Base-by-base conservation (phyloP, 2,797 vertebrate genomes). In the Ataeniobius toweri region DNA sequence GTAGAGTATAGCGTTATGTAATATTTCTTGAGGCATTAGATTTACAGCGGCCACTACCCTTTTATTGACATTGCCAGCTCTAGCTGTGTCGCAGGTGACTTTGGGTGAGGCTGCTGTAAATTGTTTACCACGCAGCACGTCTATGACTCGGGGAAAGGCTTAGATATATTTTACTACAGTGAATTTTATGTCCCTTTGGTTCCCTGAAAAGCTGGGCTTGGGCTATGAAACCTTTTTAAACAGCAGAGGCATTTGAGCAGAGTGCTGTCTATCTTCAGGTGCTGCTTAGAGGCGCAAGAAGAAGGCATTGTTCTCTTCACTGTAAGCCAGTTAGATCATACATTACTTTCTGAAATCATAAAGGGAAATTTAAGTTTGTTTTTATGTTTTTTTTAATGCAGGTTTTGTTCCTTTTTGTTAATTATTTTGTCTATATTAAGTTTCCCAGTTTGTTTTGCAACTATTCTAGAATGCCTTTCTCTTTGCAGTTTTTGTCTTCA, bases 401-500 rank as follows among this genome's bases (percentile, higher is more conserved):
- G 28, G 7, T 63, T 50, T 18, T 67, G 28, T 39, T 65, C 18
- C 36, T 65, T 58, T 51, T 31, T 58, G 41, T 1, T 51, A 8
- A 56, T 31, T 7, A 26, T 5, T 31, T 44, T 24, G 5, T 78
- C 22, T 14, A n/a, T 13, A 0, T 41, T 3, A 6, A 2, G n/a
- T 74, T 74, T 46, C 55, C 18, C 13, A 7, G 56, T 5, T 22
- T 65, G 46, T 51, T 0, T 58, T 55, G 36, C 1, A 36, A 36
- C 36, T 36, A 36, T 63, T 18, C 41, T 83, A 6, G 39, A 0
- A 3, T 63, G 1, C 5, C 9, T 85, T 83, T 71, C 44, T 82
- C 46, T 82, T 63, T 41, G 1, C 84, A 91, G 87, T n/a, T 71
- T 81, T 63, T 91, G 84, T 86, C 79, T 44, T 82, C 28, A 0